A percentile compares a stretch with the other conserved stretches of the same genome.
Conservation (phyloP, 23 tunicate species). For the Halocynthia roretzi region DNA sequence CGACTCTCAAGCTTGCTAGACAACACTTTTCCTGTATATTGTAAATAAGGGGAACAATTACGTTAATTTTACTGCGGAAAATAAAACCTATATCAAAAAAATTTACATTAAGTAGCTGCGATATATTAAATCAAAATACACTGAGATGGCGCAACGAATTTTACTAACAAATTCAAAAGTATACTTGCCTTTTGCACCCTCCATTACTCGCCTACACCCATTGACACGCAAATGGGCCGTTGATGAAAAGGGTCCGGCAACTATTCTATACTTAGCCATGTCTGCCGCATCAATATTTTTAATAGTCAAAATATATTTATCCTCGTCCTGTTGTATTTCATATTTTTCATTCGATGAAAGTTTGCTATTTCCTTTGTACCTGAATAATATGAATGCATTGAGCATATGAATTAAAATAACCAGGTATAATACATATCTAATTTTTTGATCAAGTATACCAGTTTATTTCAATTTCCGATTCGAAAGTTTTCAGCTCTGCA, state of each 20-base stretch:
- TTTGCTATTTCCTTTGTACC: conserved; percentile 77
- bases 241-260: conserved; percentile 77
- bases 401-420: not conserved
- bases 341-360: conserved; percentile 51
- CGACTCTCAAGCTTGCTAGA: not conserved
- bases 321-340: conserved; percentile 44
- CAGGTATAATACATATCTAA: not conserved
- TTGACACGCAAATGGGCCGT: conserved; percentile 40
- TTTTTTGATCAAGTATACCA: conserved; percentile 36
- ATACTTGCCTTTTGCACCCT: not conserved
- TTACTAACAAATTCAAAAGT: too few relatives aligned
- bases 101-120: too few relatives aligned
- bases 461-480: conserved; percentile 82
- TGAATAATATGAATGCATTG: not conserved
- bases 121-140: too few relatives aligned
- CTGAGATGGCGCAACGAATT: too few relatives aligned
- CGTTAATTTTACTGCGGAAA: not conserved
- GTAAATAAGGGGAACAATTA: not conserved
- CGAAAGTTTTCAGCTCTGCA: conserved; percentile 53
- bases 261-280: conserved; percentile 50
- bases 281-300: conserved; percentile 56
- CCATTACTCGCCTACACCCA: not conserved
- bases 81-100: too few relatives aligned
- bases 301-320: conserved; percentile 34
- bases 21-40: not conserved